Base-by-base conservation (phyloP, 2,797 vertebrate genomes). In the Typhlichthys subterraneus region DNA sequence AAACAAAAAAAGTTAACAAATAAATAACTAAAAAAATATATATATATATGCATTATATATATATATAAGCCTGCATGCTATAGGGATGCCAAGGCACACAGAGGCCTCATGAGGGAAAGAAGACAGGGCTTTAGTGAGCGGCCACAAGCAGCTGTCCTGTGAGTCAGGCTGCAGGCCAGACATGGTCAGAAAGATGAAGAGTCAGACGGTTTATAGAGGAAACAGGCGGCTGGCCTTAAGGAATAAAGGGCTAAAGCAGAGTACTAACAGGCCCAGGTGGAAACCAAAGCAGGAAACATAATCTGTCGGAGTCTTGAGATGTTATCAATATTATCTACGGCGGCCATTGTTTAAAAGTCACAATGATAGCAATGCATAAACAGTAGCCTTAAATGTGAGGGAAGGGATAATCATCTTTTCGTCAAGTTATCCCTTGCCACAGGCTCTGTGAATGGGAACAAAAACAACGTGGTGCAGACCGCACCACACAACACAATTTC, bases 141-240 rank as follows among this genome's bases (percentile, higher is more conserved):
- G 89, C 88, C 88, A 62, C 87, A 86, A 69, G 71, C 55, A 4
- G 58, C 67, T 79, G 82, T 73, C 67, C 11, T 72, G 70, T 90
- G 85, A 89, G 81, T 86, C 75, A 88, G 70, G 51, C 82, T 80
- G 87, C 77, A 88, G 70, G 51, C 82, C 82, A 87, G 89, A 89
- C 86, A 53, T 74, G 80, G 76, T 69, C 76, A 57, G 54, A 75
- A 65, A 55, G 63, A 85, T 83, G 80, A 81, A 48, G 83, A 87
- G 86, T 84, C 80, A 64, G 60, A 71, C 23, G 23, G 23, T 23
- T 23, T 23, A 23, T 23, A 23, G 23, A 80, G 17, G 75, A 78
- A 66, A 3, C 73, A 69, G 70, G 73, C 62, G 47, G 51, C 72
- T 55, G 59, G 53, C 69, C 70, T 51, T 70, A 70, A 29, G 57